These are phyloP conservation scores for Babylonia areolata DNA, from an alignment of 1,140 invertebrate species.

Conservation along the genomic window DNA sequence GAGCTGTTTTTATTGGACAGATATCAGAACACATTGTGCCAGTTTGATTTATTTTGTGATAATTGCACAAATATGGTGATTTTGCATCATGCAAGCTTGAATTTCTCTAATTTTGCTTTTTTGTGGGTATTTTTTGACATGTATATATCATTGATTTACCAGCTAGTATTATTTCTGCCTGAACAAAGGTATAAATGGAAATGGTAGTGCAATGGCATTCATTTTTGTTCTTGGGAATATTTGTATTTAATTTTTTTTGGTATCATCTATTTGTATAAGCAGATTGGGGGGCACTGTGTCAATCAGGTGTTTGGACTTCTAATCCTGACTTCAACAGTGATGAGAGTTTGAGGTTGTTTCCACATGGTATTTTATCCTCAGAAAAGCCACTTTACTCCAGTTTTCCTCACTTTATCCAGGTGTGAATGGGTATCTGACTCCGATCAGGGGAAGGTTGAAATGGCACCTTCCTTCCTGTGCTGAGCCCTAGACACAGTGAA, in stretches of 20 bases:
- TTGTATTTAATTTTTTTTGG: background rate
- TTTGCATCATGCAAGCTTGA: background rate
- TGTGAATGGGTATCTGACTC: too few species aligned
- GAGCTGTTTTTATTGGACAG: too few species aligned
- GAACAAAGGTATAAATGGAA: background rate
- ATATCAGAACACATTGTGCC: background rate
- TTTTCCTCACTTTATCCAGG: too few species aligned
- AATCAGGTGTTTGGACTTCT: too few species aligned
- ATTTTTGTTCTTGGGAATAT: background rate
- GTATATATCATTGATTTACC: background rate
- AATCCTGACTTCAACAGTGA: too few species aligned
- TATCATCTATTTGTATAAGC: background rate
- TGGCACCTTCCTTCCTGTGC: too few species aligned
- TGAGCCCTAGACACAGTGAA: too few species aligned
- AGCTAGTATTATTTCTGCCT: background rate
- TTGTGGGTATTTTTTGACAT: background rate
- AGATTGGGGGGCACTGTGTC: too few species aligned
- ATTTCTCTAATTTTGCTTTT: background rate
- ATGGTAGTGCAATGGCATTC: background rate
- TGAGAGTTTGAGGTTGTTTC: too few species aligned
- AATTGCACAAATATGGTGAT: background rate
- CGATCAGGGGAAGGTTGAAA: too few species aligned
- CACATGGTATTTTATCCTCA: too few species aligned
- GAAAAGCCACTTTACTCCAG: too few species aligned
- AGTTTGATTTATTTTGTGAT: background rate